These are phyloP conservation scores for Ruditapes philippinarum DNA, from an alignment of 1,140 invertebrate genomes.

Conservation along the genomic window DNA sequence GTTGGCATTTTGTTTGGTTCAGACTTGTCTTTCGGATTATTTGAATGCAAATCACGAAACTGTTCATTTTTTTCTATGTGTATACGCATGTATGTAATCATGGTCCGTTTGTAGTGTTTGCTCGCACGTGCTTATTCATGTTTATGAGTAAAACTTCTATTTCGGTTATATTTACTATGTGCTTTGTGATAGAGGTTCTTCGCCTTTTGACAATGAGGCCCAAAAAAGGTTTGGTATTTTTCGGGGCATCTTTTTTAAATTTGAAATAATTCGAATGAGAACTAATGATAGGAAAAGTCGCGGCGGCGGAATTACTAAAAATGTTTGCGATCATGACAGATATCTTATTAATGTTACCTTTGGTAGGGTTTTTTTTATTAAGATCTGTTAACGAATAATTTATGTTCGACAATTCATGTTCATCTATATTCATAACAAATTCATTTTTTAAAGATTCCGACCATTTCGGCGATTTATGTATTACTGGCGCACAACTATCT, in stretches of 20 bases:
- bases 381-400: too few species aligned
- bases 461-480: too few species aligned
- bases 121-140: not conserved
- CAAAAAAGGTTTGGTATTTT: not conserved
- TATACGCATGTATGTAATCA: not conserved
- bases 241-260: not conserved
- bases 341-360: not conserved
- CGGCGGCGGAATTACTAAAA: not conserved
- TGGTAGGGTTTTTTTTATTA: not conserved
- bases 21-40: conserved; percentile 1
- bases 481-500: too few species aligned
- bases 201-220: not conserved
- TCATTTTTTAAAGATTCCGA: too few species aligned
- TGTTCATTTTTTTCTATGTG: not conserved
- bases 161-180: not conserved
- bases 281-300: not conserved
- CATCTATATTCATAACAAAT: too few species aligned
- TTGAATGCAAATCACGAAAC: not conserved
- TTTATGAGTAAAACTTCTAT: not conserved
- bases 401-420: not conserved
- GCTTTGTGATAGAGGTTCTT: not conserved
- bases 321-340: not conserved
- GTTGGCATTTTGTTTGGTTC: not conserved
- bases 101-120: not conserved
- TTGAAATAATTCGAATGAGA: not conserved